phyloP scores from a whole-genome alignment of 1,140 invertebrate genomes.

The Anoplophora glabripennis region DNA sequence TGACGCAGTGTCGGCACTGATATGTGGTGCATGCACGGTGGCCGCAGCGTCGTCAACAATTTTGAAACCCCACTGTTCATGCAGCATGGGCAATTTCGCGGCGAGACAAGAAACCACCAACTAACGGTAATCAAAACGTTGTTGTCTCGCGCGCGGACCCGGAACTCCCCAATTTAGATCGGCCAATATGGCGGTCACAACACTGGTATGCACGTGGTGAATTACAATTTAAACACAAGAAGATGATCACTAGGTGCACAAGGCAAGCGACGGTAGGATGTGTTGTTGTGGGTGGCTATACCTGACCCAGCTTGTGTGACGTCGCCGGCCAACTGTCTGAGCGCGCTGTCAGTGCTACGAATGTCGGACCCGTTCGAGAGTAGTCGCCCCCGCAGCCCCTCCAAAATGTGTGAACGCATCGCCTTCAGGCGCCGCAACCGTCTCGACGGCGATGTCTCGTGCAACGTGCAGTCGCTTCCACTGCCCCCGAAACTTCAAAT shows the following conservation, averaged over 20 bases:
- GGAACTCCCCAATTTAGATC: slow-evolving; percentile 1
- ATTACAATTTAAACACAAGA: slow-evolving; percentile 4
- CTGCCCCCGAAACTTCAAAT: slow-evolving; percentile 7
- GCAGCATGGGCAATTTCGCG: too few species aligned
- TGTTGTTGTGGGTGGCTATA: slow-evolving; percentile 16
- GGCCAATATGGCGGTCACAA: slow-evolving; percentile 12
- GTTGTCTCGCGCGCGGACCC: slow-evolving; percentile 8
- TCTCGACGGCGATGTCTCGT: slow-evolving; percentile 10
- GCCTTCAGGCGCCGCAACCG: slow-evolving; percentile 14
- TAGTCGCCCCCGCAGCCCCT: slow-evolving; percentile 11
- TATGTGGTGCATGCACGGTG: too few species aligned
- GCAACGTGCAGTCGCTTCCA: background rate
- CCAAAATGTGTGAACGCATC: slow-evolving; percentile 16
- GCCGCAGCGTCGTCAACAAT: too few species aligned
- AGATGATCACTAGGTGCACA: slow-evolving; percentile 7
- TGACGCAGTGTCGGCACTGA: too few species aligned
- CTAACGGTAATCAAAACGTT: slow-evolving; percentile 2
- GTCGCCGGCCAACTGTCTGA: slow-evolving; percentile 19
- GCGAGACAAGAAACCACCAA: background rate
- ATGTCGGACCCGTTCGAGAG: slow-evolving; percentile 8
- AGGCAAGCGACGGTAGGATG: background rate
- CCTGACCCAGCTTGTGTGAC: slow-evolving; percentile 5
- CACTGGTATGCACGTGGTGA: slow-evolving; percentile 9
- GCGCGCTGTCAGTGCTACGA: slow-evolving; percentile 17
- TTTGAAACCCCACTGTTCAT: too few species aligned